Percentiles rank a stretch among this genome's conserved stretches.
Conservation (phyloP, 2,797 vertebrate species). For the Scarus forsteni region DNA sequence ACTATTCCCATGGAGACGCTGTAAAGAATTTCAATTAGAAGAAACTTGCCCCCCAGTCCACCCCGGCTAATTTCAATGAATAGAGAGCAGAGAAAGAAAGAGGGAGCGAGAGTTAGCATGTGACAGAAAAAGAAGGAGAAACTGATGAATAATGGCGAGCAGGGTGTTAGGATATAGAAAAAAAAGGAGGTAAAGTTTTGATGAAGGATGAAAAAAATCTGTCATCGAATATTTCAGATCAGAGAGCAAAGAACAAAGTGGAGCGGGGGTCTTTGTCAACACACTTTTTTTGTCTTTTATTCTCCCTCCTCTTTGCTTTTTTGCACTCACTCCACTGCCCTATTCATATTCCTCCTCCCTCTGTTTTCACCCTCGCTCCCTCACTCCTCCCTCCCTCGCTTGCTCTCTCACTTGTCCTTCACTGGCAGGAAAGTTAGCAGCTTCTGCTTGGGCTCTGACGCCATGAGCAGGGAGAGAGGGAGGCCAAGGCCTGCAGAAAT, state of each 20-base stretch:
- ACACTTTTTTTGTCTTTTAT: constrained; percentile 60
- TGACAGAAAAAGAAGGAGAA: constrained; percentile 30
- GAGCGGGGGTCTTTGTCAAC: constrained; percentile 69
- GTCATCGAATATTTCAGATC: constrained; percentile 55
- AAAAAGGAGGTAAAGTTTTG: constrained; percentile 53
- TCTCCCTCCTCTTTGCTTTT: constrained; percentile 68
- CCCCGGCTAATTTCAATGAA: constrained; percentile 69
- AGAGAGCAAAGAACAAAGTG: constrained; percentile 63
- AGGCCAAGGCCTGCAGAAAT: constrained; percentile 47
- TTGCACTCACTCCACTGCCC: constrained; percentile 69
- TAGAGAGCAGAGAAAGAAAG: constrained; percentile 47
- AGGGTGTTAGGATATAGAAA: constrained; percentile 14
- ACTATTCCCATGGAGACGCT: constrained; percentile 83
- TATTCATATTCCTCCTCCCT: constrained; percentile 75
- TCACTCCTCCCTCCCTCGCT: constrained; percentile 16
- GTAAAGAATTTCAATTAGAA: constrained; percentile 87
- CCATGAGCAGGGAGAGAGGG: constrained; percentile 31
- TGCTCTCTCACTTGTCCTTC: constrained; percentile 70
- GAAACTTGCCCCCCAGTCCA: constrained; percentile 35
- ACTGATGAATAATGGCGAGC: constrained; percentile 47
- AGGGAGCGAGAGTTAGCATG: constrained; percentile 40
- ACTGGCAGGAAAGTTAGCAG: constrained; percentile 74
- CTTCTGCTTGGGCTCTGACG: constrained; percentile 55
- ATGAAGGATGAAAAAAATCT: constrained; percentile 50
- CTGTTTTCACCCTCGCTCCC: constrained; percentile 16